Evolutionary conservation across 2,113 vertebrate species (phyloP).

Genomic region (human (Homo sapiens)): GRCh38 chr11:44454501-44455000

Average conservation of each 20-base stretch:
- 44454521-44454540: too few species aligned
- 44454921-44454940: accelerated
- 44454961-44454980: background rate
- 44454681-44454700: background rate
- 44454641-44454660: background rate
- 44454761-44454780: background rate
- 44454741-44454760: background rate
- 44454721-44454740: background rate
- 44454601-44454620: accelerated
- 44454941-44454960: accelerated
- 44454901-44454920: background rate
- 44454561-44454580: background rate
- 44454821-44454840: background rate
- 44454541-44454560: background rate
- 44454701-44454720: background rate
- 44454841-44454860: background rate
- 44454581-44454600: background rate
- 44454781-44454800: background rate
- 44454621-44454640: background rate
- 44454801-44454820: background rate
- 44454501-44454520: background rate
- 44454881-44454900: background rate
- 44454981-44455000: background rate
- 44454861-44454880: background rate
- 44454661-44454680: too few species aligned